Base-by-base conservation (phyloP, 1,140 invertebrate genomes). In the Eueides isabella region DNA sequence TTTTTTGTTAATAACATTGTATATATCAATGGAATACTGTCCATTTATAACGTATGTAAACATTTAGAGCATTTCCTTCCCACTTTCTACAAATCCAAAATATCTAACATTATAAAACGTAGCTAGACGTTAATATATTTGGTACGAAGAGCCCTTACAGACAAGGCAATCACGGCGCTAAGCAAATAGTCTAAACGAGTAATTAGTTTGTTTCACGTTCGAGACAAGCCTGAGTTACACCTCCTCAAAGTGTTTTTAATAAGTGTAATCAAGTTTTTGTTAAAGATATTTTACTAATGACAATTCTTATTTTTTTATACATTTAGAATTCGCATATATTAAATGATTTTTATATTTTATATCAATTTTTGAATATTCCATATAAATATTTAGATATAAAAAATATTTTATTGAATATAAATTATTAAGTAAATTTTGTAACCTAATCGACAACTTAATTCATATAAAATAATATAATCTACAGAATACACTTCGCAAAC, bases 111-210 rank as follows among this genome's bases (percentile, higher is more conserved):
- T 66, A 33, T 19, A 31, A 33, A 33, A 29, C 12, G 64, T 66
- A 48, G 38, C 26, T 23, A 67, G 23, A 16, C 29, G 66, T 67
- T 44, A 14, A 26, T 67, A 44, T 44, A 63, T 71, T 71, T 71
- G 33, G 61, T 71, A 48, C 61, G 64, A 38, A 55, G 64, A 64
- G 69, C 28, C 71, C 74, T 55, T 33, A 78, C 82, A 81, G 84
- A 83, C 81, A 85, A 85, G 86, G 86, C 87, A 91, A 88, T 87
- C 85, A 82, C 78, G 76, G 77, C 75, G 80, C 70, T 77, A 85
- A 80, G 80, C 79, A 90, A 92, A 90, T 89, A 89, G 78, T 89
- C 83, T 89, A 86, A 89, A 86, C 85, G 85, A 72, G 78, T 92
- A 89, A 92, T 90, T 92, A 89, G 87, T 90, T 89, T 89, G 85